Base-by-base conservation (phyloP, 2,888 invertebrate genomes). In the Rapana venosa region DNA sequence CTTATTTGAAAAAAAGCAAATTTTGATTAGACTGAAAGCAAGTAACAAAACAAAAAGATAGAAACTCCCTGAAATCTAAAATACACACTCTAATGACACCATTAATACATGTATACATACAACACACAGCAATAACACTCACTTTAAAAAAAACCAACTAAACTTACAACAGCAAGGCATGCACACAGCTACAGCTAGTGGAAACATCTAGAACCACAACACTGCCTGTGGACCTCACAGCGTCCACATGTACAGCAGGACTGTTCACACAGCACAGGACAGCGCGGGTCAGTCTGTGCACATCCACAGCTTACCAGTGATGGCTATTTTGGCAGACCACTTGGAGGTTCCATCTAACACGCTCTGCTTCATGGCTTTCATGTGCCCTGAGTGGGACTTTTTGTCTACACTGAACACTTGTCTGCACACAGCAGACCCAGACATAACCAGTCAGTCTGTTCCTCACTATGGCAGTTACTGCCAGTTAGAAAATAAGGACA, bases 251-350 rank as follows among this genome's bases (percentile, higher is more conserved):
- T 35, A 35, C 79, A 79, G 5, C 22, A 79, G 77, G 61, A 6
- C 26, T 85, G 17, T 26, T 83, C 2, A 30, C 32, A 30, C 32
- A 70, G 26, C 36, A 87, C 8, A 6, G 0, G 32, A 47, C 2
- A 8, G 47, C 4, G 47, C 47, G 47, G 36, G 79, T 30, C 30
- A 79, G 83, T 22, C 5, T 36, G 36, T 36, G 35, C 32, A 20
- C 22, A 58, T 22, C 85, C 30, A 83, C 8, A 61, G 91, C 98
- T 97, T 98, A 99, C 99, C 99, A 98, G 99, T 99, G 97, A 99
- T 99, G 96, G 99, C 99, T 97, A 99, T 99, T 97, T 99, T 99
- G 96, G 99, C 99, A 96, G 99, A 99, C 99, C 99, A 99, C 97
- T 99, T 99, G 96, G 99, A 99, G 94, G 99, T 99, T 96, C 99